Base-by-base conservation (phyloP, 2,113 vertebrate species). In the Galbula dea region DNA sequence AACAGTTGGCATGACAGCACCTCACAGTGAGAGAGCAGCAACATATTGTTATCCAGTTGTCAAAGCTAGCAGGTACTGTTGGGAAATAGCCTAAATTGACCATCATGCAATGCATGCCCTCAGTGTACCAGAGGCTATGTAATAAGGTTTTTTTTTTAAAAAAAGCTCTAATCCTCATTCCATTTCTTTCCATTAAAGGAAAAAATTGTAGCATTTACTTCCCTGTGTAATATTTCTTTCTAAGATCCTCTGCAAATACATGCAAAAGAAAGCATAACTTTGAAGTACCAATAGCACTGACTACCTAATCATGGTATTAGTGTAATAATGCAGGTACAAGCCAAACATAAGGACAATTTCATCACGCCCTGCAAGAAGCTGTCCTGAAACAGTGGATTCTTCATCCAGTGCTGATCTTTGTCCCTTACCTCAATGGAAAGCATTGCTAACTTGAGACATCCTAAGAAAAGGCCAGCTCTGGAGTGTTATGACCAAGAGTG, bases 181-280 rank as follows among this genome's bases (percentile, higher is more conserved):
- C n/a, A 37, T 80, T 83, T 91, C 32, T 95, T 87, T 87, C 82
- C 89, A 95, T 96, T 89, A 95, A 93, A 96, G 90, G 93, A 93
- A 37, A 95, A 89, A 91, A 88, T 19, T 24, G 11, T 19, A 52
- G 37, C 20, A 61, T 58, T 89, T 76, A n/a, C 29, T 91, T 69
- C 72, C 37, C 37, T 21, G 37, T n/a, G 45, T 34, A 66, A 11
- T 54, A 80, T 37, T 83, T 68, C 69, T 79, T 57, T 57, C 67
- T 45, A 79, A 73, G 54, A 21, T 71, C 11, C 61, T 68, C 81
- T 87, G 54, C 30, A 95, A 83, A 87, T 29, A 68, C 0, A 0
- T 57, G 45, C 66, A 71, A 83, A 63, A 55, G 52, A 43, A 63
- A 89, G 51, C 39, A 23, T 65, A 46, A 43, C 48, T 63, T 58